Percentiles rank a stretch among this genome's conserved stretches.
Evolutionary conservation across 1,140 invertebrate species (phyloP).

Genomic region (Coenobita brevimanus): DNA sequence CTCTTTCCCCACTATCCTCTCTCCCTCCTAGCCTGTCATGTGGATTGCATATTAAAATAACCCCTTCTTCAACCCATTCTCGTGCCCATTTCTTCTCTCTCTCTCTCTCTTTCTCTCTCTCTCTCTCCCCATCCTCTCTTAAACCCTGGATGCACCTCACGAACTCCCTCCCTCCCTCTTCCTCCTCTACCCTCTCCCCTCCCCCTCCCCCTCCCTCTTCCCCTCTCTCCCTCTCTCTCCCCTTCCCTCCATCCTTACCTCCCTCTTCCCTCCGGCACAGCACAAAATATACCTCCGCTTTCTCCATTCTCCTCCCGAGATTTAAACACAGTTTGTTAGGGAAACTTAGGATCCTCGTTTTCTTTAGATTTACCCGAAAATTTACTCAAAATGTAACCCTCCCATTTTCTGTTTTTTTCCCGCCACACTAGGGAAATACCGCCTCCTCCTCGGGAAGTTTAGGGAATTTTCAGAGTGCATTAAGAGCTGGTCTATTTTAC

Average conservation of each 20-base stretch:
- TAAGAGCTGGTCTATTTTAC: too few species aligned
- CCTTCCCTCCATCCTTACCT: not conserved
- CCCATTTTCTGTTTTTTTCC: too few species aligned
- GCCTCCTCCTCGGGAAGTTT: too few species aligned
- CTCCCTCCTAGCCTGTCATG: not conserved
- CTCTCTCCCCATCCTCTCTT: conserved; percentile 2
- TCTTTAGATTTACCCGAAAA: too few species aligned
- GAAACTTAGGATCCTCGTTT: too few species aligned
- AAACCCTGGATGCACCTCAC: not conserved
- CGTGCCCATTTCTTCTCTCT: not conserved
- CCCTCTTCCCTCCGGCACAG: too few species aligned
- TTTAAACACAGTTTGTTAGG: too few species aligned
- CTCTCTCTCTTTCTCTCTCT: conserved; percentile 15
- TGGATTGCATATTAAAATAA: not conserved
- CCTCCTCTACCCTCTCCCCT: not conserved
- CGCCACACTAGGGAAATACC: too few species aligned
- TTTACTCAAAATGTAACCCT: too few species aligned
- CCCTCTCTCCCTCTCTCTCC: too few species aligned
- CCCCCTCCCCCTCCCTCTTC: not conserved
- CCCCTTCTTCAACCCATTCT: not conserved
- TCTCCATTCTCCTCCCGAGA: too few species aligned
- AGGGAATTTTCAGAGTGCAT: too few species aligned
- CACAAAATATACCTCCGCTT: not conserved
- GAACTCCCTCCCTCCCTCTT: not conserved
- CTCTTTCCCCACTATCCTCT: not conserved